Conservation (phyloP, 2,888 invertebrate genomes). For the Tiliacea citrago region DNA sequence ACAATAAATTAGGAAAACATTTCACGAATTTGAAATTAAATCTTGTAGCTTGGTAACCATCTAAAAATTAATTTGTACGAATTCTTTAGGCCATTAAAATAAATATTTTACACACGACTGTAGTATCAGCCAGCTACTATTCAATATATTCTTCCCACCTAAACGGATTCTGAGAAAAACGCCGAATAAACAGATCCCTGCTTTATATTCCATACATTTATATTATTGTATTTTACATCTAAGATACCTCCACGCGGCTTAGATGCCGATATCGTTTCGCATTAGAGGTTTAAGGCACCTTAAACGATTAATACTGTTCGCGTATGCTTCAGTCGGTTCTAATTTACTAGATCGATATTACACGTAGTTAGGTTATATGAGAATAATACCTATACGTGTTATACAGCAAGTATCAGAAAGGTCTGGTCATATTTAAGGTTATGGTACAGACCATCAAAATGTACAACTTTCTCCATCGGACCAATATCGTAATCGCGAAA, state of each 20-base stretch:
- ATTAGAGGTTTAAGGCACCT: slow-evolving; percentile 18
- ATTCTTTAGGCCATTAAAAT: not conserved
- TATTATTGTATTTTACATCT: slow-evolving; percentile 37
- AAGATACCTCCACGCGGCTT: slow-evolving; percentile 1
- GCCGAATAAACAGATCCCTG: slow-evolving; percentile 24
- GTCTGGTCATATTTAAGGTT: too few species aligned
- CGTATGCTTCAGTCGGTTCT: slow-evolving; percentile 10
- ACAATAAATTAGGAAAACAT: not conserved
- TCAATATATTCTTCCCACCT: not conserved
- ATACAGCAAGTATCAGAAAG: not conserved
- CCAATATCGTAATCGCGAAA: too few species aligned
- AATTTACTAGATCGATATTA: slow-evolving; percentile 11
- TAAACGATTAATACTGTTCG: slow-evolving; percentile 28
- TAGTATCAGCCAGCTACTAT: not conserved
- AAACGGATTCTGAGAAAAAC: slow-evolving; percentile 28
- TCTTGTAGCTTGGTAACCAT: not conserved
- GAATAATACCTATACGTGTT: not conserved
- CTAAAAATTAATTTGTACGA: not conserved
- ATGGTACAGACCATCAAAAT: too few species aligned
- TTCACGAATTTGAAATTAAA: not conserved
- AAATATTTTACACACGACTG: not conserved
- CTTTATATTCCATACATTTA: slow-evolving; percentile 52
- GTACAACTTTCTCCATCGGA: too few species aligned
- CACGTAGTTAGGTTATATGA: not conserved
- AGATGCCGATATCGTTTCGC: not conserved